Base-by-base conservation (phyloP, 37 sponge, comb jelly and placozoan species). In the Crambe crambe region DNA sequence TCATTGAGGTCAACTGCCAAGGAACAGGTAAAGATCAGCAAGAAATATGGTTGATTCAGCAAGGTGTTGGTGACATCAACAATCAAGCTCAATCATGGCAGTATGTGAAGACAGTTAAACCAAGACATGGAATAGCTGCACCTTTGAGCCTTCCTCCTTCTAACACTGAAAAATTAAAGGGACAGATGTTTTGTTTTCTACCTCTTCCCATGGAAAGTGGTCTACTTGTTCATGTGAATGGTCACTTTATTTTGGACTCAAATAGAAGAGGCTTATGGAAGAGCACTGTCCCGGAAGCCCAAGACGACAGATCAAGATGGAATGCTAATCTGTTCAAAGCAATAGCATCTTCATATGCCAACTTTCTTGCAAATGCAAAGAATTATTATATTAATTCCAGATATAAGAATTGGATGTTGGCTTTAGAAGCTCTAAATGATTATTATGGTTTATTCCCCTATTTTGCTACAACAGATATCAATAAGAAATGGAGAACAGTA, bases 191-290 rank as follows among this genome's bases (percentile, higher is more conserved):
- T 56, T 86, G 87, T 26, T 93, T 89, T 78, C 67, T 93, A 20
- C 94, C 94, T 25, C 77, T 93, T 15, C 90, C 91, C 37, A 37
- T 74, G 18, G 18, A 43, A 23, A 62, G 75, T 18, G 30, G 36
- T 25, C 71, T 89, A 56, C 91, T 87, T 21, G 83, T 93, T 26
- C 91, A 90, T 56, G 64, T 93, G 2, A 81, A 93, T 89, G 94
- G 90, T 18, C 80, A 89, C 68, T 93, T 93, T 63, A 63, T 81
- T 5, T 65, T 93, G 20, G 69, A 85, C 74, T 56, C 84, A 29
- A 65, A 67, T 57, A 81, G 91, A 22, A 58, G 91, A 70, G 57
- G 76, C 31, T 74, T 90, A 6, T 90, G 86, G 86, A 39, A 66
- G 27, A 26, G 60, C 2, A 79, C 79, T 29, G 39, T 70, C 35